Evolutionary conservation across 2,113 vertebrate species (phyloP), one percentile per base, ranked within the genome.

Genomic region (Aldabrachelys gigantea): DNA sequence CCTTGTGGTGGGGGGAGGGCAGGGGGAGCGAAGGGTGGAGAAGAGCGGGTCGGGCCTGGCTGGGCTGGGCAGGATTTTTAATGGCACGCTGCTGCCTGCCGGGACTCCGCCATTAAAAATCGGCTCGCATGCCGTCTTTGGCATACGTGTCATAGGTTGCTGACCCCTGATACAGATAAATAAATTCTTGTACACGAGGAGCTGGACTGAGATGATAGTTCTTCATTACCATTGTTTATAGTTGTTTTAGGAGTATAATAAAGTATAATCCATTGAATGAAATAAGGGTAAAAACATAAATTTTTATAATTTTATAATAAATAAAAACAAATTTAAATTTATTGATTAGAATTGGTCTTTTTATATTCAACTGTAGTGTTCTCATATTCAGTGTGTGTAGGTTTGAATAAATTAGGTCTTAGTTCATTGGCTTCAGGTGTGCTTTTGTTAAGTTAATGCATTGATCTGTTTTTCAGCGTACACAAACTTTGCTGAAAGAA

Each of bases 401-500:
- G 50, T 84, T 89, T 29, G 75, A 35, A 12, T 82, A n/a, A 85
- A 80, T 91, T 25, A 13, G 29, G 50, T 50, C 49, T 41, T 25
- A 5, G 56, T 89, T 16, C 6, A 1, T 90, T 91, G n/a, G 4
- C 35, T 95, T 90, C 85, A 31, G 50, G 72, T 86, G 72, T 12
- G 49, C 49, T 53, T 92, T 87, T 65, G 5, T 2, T 24, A 38
- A n/a, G 8, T 8, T 89, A 91, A 78, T 35, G 57, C 75, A 84
- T 53, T 91, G 2, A 81, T 75, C 10, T 47, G 5, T 3, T 75
- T 56, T 97, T 35, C 94, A 99, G 99, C 99, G 99, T 47, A 99
- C 99, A 79, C 98, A 99, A 50, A 99, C 99, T 0, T 98, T 99
- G 50, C 97, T 99, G 78, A 99, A 99, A 97, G 99, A 99, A 81